Evolutionary conservation across 2,888 invertebrate species (phyloP), one percentile per base, ranked within the genome.

Genomic region (Metacarcinus magister): DNA sequence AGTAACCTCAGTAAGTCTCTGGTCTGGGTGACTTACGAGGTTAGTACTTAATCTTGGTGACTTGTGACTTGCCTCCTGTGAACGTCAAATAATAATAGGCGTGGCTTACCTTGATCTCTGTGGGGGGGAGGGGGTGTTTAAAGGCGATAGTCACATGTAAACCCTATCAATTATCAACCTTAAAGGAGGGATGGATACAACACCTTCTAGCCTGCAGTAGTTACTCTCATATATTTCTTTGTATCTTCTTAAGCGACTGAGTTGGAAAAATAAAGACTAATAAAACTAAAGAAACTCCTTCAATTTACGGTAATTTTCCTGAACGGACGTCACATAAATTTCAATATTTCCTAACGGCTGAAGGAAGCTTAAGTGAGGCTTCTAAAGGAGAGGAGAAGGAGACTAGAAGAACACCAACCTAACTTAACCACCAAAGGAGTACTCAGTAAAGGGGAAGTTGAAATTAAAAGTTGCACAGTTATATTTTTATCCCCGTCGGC

Each of bases 401-500:
- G 23, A 16, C 67, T 5, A 67, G 23, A 5, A 23, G 67, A 5
- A 19, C 2, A 16, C 67, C 5, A 54, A 54, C 13, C 1, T 0
- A 54, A 7, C 54, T 54, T 16, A 10, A 16, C 3, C 54, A 54
- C 7, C 13, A 67, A 67, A 67, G 16, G 67, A 8, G 67, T n/a
- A 67, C n/a, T 67, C 23, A 67, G 67, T n/a, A 19, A 67, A 13
- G 8, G 67, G 19, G 67, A n/a, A 67, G 67, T 23, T n/a, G n/a
- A 67, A 67, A 67, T 67, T 67, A 67, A 67, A 67, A 67, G n/a
- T n/a, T 67, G 67, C 23, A 67, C 67, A 67, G n/a, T 67, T 67
- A 23, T 67, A 23, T 67, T n/a, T n/a, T n/a, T n/a, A n/a, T n/a
- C n/a, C 67, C n/a, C 67, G 67, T 67, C 67, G 67, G 67, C 67